These are phyloP conservation scores for Eurypyga helias DNA, from an alignment of 2,113 vertebrate species.

Conservation along the genomic window DNA sequence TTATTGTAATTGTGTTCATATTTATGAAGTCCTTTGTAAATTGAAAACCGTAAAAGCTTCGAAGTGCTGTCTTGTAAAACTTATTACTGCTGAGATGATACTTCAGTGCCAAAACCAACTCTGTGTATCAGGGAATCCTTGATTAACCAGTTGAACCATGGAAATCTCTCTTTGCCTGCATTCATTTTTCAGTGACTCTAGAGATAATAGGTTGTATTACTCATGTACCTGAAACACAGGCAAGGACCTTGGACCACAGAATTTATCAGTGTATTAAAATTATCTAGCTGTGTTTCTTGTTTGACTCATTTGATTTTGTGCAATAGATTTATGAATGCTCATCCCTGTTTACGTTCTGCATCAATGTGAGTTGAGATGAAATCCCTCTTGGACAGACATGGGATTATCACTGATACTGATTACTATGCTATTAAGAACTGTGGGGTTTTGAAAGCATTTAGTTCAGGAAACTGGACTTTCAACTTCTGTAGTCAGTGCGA, in stretches of 20 bases:
- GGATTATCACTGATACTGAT: background rate
- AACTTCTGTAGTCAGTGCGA: background rate
- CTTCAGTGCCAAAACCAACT: background rate
- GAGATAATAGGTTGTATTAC: background rate
- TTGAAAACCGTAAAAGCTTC: background rate
- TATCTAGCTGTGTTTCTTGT: background rate
- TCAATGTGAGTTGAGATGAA: background rate
- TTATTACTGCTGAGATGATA: background rate
- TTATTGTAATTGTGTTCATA: background rate
- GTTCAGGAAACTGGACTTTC: background rate
- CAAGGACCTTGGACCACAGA: background rate
- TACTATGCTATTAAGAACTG: background rate
- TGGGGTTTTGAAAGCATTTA: background rate
- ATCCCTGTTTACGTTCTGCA: background rate
- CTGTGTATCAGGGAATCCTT: background rate
- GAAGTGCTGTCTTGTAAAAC: background rate
- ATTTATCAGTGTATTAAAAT: background rate
- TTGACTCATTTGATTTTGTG: background rate
- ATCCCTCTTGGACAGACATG: background rate
- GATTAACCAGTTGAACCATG: background rate
- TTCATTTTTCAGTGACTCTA: background rate
- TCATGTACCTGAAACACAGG: background rate
- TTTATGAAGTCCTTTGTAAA: conserved; percentile 22
- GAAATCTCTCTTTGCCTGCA: background rate
- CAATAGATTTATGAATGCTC: background rate